These are phyloP conservation scores for Uromys caudimaculatus DNA, from an alignment of 2,797 vertebrate genomes.

Conservation along the genomic window DNA sequence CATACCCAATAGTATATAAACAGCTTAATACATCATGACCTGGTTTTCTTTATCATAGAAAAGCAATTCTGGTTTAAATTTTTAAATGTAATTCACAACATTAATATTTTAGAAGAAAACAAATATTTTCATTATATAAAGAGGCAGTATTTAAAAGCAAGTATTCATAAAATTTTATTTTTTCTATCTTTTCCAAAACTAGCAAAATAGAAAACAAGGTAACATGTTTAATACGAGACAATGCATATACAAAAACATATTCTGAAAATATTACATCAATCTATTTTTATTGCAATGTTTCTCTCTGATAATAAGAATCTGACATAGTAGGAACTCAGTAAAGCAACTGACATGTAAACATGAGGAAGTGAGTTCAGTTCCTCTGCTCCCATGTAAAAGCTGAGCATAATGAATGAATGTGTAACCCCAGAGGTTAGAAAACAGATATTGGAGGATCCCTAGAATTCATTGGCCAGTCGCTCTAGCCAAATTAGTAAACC, in stretches of 20 bases:
- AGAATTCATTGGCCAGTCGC: not conserved
- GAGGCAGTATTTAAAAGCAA: conserved; percentile 5
- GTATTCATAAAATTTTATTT: conserved; percentile 1
- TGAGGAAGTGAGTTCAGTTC: not conserved
- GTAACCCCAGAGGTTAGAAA: not conserved
- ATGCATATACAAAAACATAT: not conserved
- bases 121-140: conserved; percentile 62
- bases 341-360: not conserved
- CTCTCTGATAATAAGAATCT: not conserved
- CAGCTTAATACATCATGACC: conserved; percentile 48
- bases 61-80: conserved; percentile 49
- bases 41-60: conserved; percentile 55
- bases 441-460: not conserved
- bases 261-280: conserved; percentile 41
- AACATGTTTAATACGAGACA: conserved; percentile 34
- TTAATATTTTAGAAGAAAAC: conserved; percentile 68
- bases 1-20: conserved; percentile 46
- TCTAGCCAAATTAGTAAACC: not conserved
- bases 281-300: conserved; percentile 39
- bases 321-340: not conserved
- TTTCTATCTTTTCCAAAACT: not conserved
- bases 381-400: not conserved
- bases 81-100: conserved; percentile 31
- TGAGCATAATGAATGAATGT: not conserved
- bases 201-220: not conserved